Percentiles rank a stretch among this genome's conserved stretches.
Evolutionary conservation across 23 tunicate species (phyloP).

Genomic region (Oikopleura vanhoeffeni): DNA sequence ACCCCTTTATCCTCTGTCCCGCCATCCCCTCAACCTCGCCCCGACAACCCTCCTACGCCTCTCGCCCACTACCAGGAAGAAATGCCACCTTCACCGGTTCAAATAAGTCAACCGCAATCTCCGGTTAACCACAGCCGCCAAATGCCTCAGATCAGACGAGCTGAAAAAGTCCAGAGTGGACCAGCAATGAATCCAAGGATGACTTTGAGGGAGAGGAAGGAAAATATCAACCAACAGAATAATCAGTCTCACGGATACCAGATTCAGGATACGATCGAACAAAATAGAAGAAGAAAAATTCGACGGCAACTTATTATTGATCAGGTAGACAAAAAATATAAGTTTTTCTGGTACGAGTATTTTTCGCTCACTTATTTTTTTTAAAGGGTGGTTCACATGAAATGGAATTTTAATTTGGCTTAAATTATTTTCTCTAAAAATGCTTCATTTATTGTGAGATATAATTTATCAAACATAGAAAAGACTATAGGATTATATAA

Average conservation of each 20-base stretch:
- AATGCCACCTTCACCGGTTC: background rate
- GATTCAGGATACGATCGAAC: background rate
- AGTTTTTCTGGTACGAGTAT: too few relatives aligned
- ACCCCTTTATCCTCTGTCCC: background rate
- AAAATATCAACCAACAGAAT: background rate
- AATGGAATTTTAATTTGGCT: too few relatives aligned
- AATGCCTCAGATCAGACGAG: background rate
- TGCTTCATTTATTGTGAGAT: too few relatives aligned
- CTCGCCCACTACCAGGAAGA: background rate
- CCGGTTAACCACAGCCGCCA: background rate
- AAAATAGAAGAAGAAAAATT: background rate
- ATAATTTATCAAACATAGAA: too few relatives aligned
- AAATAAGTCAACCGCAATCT: background rate
- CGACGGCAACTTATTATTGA: conserved; percentile 2
- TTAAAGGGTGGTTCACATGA: too few relatives aligned
- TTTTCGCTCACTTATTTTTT: too few relatives aligned
- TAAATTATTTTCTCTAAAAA: too few relatives aligned
- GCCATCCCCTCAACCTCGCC: background rate
- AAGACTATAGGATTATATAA: too few relatives aligned
- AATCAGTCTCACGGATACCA: background rate
- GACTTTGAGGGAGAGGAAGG: background rate
- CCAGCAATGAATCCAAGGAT: background rate
- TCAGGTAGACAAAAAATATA: too few relatives aligned
- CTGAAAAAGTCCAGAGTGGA: background rate
- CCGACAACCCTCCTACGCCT: conserved; percentile 3